Evolutionary conservation across 2,113 vertebrate genomes (phyloP).

Genomic region (Brachypteracias leptosomus): DNA sequence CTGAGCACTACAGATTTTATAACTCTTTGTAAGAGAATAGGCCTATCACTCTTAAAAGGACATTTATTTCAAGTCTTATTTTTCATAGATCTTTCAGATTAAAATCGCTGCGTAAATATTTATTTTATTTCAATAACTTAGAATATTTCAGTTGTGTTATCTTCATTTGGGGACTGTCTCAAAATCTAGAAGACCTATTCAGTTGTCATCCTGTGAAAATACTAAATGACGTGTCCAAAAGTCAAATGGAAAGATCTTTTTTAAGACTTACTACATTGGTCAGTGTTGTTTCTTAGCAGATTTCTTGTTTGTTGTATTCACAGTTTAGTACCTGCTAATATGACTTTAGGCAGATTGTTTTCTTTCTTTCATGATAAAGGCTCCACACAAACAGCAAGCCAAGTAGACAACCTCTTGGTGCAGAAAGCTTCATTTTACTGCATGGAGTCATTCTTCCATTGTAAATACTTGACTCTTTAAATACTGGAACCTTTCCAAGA

Average conservation of each 20-base stretch:
- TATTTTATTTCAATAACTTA: background rate
- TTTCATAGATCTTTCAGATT: background rate
- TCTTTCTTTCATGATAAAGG: background rate
- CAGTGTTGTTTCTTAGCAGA: background rate
- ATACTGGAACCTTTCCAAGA: slow-evolving; percentile 52
- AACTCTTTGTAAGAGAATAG: background rate
- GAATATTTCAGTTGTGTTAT: background rate
- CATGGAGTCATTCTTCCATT: slow-evolving; percentile 17
- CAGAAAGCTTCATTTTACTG: background rate
- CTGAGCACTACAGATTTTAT: background rate
- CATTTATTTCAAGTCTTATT: background rate
- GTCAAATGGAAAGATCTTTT: background rate
- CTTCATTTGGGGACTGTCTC: background rate
- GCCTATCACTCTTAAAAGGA: background rate
- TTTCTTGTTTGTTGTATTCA: background rate
- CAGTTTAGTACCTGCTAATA: background rate
- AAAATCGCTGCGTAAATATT: background rate
- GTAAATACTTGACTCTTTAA: slow-evolving; percentile 34
- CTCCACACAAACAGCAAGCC: background rate
- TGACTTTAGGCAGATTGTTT: background rate
- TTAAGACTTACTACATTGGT: background rate
- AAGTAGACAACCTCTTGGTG: background rate
- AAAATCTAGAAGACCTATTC: background rate
- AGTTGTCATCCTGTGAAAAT: background rate
- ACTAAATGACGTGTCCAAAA: background rate